Evolutionary conservation across 2,113 vertebrate genomes (phyloP).

Genomic region (Gymnorhina tibicen): DNA sequence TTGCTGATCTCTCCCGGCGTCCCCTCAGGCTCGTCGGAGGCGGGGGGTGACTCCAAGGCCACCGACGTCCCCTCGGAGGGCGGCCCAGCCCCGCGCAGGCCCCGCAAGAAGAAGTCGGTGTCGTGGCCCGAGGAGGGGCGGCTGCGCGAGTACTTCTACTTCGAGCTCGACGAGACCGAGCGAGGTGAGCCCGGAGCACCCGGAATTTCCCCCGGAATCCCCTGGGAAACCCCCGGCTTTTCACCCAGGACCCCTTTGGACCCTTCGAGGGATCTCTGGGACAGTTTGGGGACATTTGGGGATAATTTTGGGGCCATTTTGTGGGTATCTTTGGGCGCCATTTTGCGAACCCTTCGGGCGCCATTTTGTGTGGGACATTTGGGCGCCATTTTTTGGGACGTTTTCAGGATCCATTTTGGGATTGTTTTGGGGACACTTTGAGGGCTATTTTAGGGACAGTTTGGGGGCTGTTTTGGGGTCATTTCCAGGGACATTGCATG

Average conservation of each 20-base stretch:
- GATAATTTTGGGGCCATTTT: fast-evolving
- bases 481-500: background rate
- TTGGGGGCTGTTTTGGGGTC: too few relatives aligned
- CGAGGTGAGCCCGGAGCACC: constrained; percentile 68
- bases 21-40: constrained; percentile 69
- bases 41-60: constrained; percentile 60
- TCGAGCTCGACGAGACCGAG: constrained; percentile 93
- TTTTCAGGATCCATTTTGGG: background rate
- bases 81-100: background rate
- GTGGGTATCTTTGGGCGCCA: background rate
- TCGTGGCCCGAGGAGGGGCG: constrained; percentile 90
- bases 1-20: background rate
- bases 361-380: background rate
- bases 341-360: background rate
- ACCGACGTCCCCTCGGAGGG: background rate
- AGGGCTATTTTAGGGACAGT: fast-evolving
- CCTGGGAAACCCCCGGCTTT: fast-evolving
- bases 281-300: background rate
- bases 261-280: fast-evolving
- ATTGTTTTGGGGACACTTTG: fast-evolving
- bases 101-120: constrained; percentile 89
- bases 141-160: constrained; percentile 91
- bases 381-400: too few relatives aligned
- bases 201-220: fast-evolving
- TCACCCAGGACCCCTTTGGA: fast-evolving